phyloP scores from a whole-genome alignment of 2,888 invertebrate genomes.

The Apocheima hispidaria region DNA sequence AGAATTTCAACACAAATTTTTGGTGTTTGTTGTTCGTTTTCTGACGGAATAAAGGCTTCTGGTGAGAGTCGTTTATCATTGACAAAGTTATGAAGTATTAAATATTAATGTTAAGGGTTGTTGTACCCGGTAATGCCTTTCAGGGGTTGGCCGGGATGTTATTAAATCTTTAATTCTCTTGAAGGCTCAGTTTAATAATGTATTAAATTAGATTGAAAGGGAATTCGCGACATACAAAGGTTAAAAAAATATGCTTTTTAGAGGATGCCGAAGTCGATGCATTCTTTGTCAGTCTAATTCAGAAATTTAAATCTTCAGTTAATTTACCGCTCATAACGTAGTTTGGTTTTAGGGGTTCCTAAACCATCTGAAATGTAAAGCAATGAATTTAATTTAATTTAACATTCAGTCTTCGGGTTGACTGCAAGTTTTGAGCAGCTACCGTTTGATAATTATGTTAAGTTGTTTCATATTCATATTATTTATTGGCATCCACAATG shows the following conservation, averaged over 20 bases:
- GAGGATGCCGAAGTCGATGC: no score
- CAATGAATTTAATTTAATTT: no score
- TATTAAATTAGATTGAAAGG: not conserved
- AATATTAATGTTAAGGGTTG: conserved; percentile 21
- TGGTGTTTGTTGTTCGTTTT: conserved; percentile 29
- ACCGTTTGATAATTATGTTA: no score
- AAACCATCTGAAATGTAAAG: no score
- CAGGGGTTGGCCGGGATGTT: not conserved
- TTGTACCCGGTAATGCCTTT: conserved; percentile 11
- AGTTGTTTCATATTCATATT: no score
- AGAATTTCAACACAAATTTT: conserved; percentile 28
- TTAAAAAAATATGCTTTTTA: no score
- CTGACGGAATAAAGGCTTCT: conserved; percentile 20
- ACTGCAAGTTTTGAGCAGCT: no score
- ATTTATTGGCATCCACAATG: no score
- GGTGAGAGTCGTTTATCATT: conserved; percentile 22
- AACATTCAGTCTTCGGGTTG: no score
- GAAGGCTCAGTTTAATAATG: not conserved
- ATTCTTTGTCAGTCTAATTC: not conserved
- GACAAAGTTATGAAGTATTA: conserved; percentile 26
- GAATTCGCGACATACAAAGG: not conserved
- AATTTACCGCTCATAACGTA: no score
- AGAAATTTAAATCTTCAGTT: no score
- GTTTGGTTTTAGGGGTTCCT: no score
- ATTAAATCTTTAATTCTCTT: conserved; percentile 3